Conservation (phyloP, 2,113 vertebrate species). For the Struthidea cinerea region DNA sequence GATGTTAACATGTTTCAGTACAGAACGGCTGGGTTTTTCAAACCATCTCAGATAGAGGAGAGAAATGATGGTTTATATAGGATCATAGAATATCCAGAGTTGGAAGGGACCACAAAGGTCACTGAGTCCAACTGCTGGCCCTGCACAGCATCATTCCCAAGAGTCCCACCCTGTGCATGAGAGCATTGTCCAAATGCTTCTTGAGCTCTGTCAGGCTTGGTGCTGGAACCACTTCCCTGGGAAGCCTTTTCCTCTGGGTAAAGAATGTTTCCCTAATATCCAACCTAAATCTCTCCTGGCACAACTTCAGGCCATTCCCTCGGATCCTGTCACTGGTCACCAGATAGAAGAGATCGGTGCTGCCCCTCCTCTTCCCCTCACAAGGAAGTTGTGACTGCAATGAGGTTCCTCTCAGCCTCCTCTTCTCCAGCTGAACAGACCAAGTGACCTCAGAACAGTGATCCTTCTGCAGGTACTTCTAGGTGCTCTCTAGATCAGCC, state of each 20-base stretch:
- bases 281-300: background rate
- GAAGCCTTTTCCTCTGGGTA: background rate
- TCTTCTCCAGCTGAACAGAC: background rate
- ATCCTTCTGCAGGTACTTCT: background rate
- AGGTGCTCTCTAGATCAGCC: background rate
- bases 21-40: background rate
- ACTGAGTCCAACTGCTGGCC: background rate
- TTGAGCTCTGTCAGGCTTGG: background rate
- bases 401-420: background rate
- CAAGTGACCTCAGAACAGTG: background rate
- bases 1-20: background rate
- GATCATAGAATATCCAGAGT: background rate
- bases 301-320: accelerated
- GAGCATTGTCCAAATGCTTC: background rate
- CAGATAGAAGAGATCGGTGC: background rate
- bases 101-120: background rate
- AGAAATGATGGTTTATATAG: background rate
- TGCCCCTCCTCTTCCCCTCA: background rate
- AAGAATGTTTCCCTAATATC: background rate
- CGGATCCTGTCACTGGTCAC: background rate
- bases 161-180: background rate
- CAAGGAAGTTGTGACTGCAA: background rate
- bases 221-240: background rate
- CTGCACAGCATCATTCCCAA: background rate
- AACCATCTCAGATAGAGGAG: background rate